Evolutionary conservation across 2,888 invertebrate genomes (phyloP).

Genomic region (Microctonus aethiopoides): DNA sequence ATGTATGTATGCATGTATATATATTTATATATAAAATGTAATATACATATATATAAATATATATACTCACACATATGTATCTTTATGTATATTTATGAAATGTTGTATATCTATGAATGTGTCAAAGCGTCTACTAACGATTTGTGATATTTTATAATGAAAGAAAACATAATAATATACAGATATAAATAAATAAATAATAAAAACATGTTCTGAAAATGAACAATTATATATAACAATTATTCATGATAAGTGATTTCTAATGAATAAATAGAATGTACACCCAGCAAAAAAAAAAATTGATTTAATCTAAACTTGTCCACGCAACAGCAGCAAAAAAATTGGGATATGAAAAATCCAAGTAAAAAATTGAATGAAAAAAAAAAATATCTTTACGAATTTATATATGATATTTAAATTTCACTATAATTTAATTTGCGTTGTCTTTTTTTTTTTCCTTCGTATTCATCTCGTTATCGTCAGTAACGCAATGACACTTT

Average conservation of each 20-base stretch:
- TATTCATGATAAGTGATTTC: not conserved
- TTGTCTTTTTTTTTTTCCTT: not conserved
- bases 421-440: not conserved
- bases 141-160: not conserved
- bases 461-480: not conserved
- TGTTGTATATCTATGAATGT: slow-evolving; percentile 12
- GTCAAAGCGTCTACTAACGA: slow-evolving; percentile 1
- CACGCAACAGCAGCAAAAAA: not conserved
- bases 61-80: no score
- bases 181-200: slow-evolving; percentile 1
- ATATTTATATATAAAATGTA: no score
- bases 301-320: not conserved
- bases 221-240: not conserved
- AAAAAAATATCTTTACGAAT: not conserved
- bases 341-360: not conserved
- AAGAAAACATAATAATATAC: not conserved
- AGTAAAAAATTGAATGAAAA: not conserved
- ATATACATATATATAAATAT: no score
- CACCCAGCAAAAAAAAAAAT: not conserved
- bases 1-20: no score
- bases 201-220: not conserved
- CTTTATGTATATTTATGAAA: slow-evolving; percentile 8
- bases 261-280: not conserved
- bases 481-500: slow-evolving; percentile 8
- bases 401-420: not conserved